Conservation (phyloP, 2,113 vertebrate genomes). For the Bombycilla garrulus region DNA sequence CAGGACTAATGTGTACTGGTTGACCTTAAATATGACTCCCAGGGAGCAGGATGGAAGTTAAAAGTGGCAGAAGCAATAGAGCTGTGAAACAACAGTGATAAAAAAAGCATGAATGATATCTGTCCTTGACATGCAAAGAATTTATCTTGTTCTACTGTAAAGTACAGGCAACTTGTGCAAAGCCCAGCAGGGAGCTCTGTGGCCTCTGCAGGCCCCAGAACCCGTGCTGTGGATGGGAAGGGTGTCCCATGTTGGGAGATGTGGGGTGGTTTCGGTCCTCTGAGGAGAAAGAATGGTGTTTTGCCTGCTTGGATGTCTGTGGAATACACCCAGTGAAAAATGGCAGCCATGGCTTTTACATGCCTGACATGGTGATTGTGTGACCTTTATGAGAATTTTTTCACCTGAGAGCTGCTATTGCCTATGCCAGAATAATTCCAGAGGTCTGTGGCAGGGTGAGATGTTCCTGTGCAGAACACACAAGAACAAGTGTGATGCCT, state of each 20-base stretch:
- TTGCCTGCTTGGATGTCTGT: neutral
- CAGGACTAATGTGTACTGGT: slow-evolving; percentile 51
- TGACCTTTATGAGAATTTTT: neutral
- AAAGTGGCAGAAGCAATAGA: slow-evolving; percentile 55
- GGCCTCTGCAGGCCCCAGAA: neutral
- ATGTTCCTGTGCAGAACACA: neutral
- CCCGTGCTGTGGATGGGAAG: fast-evolving
- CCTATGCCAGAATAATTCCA: neutral
- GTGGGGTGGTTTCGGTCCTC: neutral
- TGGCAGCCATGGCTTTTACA: fast-evolving
- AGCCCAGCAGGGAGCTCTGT: neutral
- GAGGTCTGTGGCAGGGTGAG: neutral
- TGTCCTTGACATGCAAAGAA: slow-evolving; percentile 19
- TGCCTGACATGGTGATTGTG: neutral
- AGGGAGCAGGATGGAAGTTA: slow-evolving; percentile 59
- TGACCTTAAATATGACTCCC: slow-evolving; percentile 70
- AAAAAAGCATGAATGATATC: slow-evolving; percentile 35
- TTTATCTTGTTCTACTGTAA: slow-evolving; percentile 40
- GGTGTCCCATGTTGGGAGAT: neutral
- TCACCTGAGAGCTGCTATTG: neutral
- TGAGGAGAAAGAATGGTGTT: neutral
- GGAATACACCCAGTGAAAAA: neutral
- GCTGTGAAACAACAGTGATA: neutral
- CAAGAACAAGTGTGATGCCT: neutral
- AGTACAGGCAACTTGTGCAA: neutral